phyloP scores from a whole-genome alignment of 2,797 vertebrate species.

The Mareca strepera region DNA sequence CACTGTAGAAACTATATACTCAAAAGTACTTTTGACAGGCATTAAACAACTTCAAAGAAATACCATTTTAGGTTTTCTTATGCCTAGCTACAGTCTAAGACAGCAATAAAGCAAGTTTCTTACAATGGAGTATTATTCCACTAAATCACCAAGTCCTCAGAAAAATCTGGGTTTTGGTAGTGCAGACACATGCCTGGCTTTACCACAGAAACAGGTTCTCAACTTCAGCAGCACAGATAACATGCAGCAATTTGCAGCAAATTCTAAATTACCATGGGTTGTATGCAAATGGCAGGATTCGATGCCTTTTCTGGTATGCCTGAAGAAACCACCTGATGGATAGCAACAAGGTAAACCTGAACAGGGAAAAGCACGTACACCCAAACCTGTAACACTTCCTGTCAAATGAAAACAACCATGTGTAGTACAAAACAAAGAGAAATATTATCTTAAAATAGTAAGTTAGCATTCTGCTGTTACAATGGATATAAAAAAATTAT shows the following conservation, averaged over 20 bases:
- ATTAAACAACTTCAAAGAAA: constrained; percentile 43
- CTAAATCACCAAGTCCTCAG: not conserved
- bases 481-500: not conserved
- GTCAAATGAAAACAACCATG: not conserved
- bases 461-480: not conserved
- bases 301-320: not conserved
- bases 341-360: not conserved
- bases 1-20: constrained; percentile 33
- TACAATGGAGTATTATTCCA: not conserved
- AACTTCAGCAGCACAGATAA: not conserved
- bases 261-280: not conserved
- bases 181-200: not conserved
- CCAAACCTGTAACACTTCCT: not conserved
- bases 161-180: not conserved
- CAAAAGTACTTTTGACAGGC: constrained; percentile 15
- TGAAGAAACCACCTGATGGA: not conserved
- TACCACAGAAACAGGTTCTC: not conserved
- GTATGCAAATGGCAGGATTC: not conserved
- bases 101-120: not conserved
- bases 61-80: not conserved
- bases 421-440: not conserved
- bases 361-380: not conserved
- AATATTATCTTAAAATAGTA: not conserved
- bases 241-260: not conserved
- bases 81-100: not conserved